Conservation (phyloP, 2,113 vertebrate genomes). For the Trachemys scripta region DNA sequence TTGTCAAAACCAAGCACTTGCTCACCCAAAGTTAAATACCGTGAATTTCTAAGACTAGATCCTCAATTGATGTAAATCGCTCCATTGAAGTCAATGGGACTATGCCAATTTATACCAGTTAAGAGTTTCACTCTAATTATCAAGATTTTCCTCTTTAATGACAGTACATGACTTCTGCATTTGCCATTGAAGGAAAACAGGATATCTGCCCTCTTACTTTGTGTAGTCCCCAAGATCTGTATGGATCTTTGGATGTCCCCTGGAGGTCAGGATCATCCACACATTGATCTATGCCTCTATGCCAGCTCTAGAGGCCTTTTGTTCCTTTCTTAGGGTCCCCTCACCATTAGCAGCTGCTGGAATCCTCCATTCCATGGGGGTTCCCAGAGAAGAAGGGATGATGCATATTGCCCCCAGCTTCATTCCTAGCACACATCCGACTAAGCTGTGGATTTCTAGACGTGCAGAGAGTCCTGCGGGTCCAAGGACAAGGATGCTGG, state of each 20-base stretch:
- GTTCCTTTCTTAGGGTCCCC: background rate
- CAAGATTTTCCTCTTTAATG: background rate
- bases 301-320: background rate
- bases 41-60: background rate
- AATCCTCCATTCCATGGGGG: background rate
- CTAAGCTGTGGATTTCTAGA: background rate
- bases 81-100: background rate
- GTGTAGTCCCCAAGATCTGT: background rate
- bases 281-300: background rate
- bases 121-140: background rate
- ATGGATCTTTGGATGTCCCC: background rate
- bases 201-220: background rate
- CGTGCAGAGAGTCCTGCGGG: background rate
- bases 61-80: background rate
- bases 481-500: background rate
- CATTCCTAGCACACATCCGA: background rate
- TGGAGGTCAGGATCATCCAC: background rate
- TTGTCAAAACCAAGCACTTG: background rate
- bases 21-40: background rate
- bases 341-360: background rate
- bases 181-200: background rate
- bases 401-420: background rate
- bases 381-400: background rate
- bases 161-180: background rate
- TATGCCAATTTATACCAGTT: background rate